phyloP scores from a whole-genome alignment of 2,797 vertebrate species.

The Manis pentadactyla region DNA sequence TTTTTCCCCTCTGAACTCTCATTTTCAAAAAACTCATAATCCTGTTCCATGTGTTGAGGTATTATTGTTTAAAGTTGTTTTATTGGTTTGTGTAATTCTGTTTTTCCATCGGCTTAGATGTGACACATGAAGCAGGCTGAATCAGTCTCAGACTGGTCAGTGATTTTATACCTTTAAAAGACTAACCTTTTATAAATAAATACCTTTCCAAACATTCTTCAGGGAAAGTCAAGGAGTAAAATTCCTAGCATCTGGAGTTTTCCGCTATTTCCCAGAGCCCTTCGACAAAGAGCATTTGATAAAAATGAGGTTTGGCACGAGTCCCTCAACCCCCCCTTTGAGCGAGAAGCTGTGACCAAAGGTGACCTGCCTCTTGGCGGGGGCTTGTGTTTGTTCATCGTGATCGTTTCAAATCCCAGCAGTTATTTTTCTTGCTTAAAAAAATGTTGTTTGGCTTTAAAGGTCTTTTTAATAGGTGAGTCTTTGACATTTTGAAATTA shows the following conservation, averaged over 20 bases:
- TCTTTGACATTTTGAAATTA: constrained; percentile 69
- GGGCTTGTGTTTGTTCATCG: constrained; percentile 40
- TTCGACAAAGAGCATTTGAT: constrained; percentile 51
- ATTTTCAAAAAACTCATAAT: constrained; percentile 40
- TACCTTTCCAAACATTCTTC: constrained; percentile 55
- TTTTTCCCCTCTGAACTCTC: constrained; percentile 66
- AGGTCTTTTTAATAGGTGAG: constrained; percentile 65
- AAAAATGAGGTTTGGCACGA: constrained; percentile 57
- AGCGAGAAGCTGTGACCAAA: constrained; percentile 57
- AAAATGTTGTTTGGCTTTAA: constrained; percentile 64
- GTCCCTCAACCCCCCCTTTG: constrained; percentile 27
- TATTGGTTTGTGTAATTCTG: constrained; percentile 40
- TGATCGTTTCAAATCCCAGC: constrained; percentile 46
- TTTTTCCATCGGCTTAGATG: constrained; percentile 61
- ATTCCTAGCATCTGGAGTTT: constrained; percentile 63
- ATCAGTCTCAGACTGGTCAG: constrained; percentile 22
- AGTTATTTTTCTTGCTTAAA: constrained; percentile 53
- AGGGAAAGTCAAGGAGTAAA: constrained; percentile 59
- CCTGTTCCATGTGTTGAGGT: constrained; percentile 48
- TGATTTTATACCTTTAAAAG: constrained; percentile 59
- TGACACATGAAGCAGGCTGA: constrained; percentile 48
- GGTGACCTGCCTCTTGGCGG: constrained; percentile 18
- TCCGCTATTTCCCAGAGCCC: constrained; percentile 4
- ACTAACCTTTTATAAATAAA: constrained; percentile 58
- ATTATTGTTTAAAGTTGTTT: constrained; percentile 57